These are phyloP conservation scores for Parnassius orleans DNA, from an alignment of 2,888 invertebrate species.

Conservation along the genomic window DNA sequence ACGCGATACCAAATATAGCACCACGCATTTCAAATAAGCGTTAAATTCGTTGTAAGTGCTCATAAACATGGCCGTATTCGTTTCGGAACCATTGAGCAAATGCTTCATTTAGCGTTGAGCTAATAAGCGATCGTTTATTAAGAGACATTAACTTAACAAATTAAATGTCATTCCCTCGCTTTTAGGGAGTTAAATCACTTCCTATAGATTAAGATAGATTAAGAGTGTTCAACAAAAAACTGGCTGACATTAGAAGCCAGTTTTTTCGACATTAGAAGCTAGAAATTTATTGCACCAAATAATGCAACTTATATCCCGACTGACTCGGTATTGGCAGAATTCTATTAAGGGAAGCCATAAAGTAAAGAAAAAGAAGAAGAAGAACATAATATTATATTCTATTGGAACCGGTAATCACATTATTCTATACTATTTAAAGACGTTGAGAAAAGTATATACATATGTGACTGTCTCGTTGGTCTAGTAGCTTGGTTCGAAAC, in stretches of 20 bases:
- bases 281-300: slow-evolving; percentile 5
- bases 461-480: no score
- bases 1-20: slow-evolving; percentile 2
- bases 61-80: slow-evolving; percentile 11
- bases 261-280: no score
- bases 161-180: slow-evolving; percentile 6
- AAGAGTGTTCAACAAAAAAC: neutral
- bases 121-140: slow-evolving; percentile 15
- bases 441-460: no score
- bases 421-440: no score
- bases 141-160: slow-evolving; percentile 14
- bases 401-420: no score
- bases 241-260: no score
- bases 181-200: slow-evolving; percentile 1
- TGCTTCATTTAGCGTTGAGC: slow-evolving; percentile 2
- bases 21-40: slow-evolving; percentile 10
- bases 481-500: no score
- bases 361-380: no score
- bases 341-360: no score
- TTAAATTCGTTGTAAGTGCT: slow-evolving; percentile 21
- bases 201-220: neutral
- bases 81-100: slow-evolving; percentile 15
- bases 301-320: neutral
- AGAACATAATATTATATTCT: no score
- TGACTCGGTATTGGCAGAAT: no score